Evolutionary conservation across 2,888 invertebrate genomes (phyloP).

Genomic region (Ennomos erosarius): DNA sequence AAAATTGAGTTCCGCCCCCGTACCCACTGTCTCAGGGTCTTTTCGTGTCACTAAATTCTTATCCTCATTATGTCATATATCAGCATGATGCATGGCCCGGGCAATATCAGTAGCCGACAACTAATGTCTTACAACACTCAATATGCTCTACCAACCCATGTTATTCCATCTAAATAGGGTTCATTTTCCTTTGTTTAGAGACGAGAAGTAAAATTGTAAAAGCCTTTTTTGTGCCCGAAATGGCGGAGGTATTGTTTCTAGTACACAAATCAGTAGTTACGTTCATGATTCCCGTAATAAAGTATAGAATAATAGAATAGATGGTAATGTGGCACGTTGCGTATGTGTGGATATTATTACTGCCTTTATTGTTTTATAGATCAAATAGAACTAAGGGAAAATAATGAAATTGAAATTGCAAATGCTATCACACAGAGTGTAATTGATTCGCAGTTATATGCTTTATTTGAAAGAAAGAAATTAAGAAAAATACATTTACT

Average conservation of each 20-base stretch:
- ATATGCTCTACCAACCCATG: not conserved
- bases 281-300: conserved; percentile 37
- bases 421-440: no score
- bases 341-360: not conserved
- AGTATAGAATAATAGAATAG: conserved; percentile 24
- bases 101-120: conserved; percentile 51
- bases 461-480: no score
- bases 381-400: no score
- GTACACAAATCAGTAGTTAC: conserved; percentile 50
- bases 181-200: conserved; percentile 16
- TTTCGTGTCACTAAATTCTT: conserved; percentile 50
- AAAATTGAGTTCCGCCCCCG: conserved; percentile 36
- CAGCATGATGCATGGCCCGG: conserved; percentile 54
- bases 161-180: conserved; percentile 23
- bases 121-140: conserved; percentile 47
- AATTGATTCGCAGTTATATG: no score
- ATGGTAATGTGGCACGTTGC: conserved; percentile 20
- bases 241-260: conserved; percentile 44
- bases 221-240: conserved; percentile 47
- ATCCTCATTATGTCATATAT: conserved; percentile 60
- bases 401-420: no score
- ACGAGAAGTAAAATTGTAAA: conserved; percentile 25
- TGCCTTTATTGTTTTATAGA: no score
- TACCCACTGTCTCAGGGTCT: conserved; percentile 40
- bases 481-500: no score